A percentile compares a stretch with the other conserved stretches of the same genome.
Evolutionary conservation across 2,113 vertebrate genomes (phyloP).

Genomic region (Sarotherodon lohbergeri): DNA sequence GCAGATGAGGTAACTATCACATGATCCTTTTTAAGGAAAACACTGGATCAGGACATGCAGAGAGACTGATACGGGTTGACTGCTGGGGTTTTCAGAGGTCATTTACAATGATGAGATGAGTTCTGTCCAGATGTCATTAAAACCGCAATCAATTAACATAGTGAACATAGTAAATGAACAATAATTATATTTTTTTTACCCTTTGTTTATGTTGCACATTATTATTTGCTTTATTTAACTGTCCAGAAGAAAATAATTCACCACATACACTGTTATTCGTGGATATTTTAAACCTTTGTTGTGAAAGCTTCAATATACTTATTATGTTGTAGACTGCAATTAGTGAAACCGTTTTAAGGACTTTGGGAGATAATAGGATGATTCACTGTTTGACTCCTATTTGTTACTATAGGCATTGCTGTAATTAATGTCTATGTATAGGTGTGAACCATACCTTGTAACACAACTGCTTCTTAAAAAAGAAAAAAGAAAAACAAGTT

Average conservation of each 20-base stretch:
- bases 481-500: background rate
- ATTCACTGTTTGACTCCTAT: background rate
- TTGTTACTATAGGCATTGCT: background rate
- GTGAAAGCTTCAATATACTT: background rate
- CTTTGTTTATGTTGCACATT: background rate
- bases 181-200: background rate
- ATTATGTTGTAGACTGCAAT: background rate
- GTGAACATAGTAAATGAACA: background rate
- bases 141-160: background rate
- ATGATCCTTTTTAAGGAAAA: background rate
- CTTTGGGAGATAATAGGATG: background rate
- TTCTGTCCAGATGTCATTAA: background rate
- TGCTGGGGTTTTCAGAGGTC: conserved; percentile 29
- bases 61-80: conserved; percentile 31
- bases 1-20: conserved; percentile 9
- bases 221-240: background rate
- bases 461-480: background rate
- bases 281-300: background rate
- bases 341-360: background rate
- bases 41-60: background rate
- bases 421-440: background rate
- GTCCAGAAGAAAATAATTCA: background rate
- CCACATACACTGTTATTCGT: background rate
- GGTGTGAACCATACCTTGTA: background rate
- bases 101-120: conserved; percentile 37